Percentiles rank a stretch among this genome's conserved stretches.
Conservation (phyloP, 2,888 invertebrate species). For the Thereva unica region DNA sequence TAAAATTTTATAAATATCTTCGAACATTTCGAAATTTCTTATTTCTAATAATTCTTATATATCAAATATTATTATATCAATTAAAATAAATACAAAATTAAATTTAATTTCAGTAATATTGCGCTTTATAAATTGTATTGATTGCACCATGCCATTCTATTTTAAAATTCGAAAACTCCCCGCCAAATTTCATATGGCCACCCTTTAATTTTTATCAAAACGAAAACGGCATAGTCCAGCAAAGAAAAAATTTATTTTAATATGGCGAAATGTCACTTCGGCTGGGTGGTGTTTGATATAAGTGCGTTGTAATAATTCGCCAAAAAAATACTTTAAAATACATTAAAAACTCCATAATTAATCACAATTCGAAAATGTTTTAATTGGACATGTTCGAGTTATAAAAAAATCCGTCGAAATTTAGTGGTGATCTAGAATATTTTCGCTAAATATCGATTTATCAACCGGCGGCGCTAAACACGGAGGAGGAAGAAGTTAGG, state of each 20-base stretch:
- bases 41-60: too few species aligned
- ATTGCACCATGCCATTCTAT: too few species aligned
- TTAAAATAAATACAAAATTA: too few species aligned
- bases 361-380: background rate
- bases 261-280: slow-evolving; percentile 29
- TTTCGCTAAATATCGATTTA: slow-evolving; percentile 24
- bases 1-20: too few species aligned
- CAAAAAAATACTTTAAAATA: background rate
- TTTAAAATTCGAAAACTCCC: too few species aligned
- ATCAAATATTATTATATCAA: too few species aligned
- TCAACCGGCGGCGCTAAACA: slow-evolving; percentile 16
- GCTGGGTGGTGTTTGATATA: slow-evolving; percentile 13
- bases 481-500: slow-evolving; percentile 2
- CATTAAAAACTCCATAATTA: slow-evolving; percentile 2
- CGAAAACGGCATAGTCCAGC: too few species aligned
- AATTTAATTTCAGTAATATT: too few species aligned
- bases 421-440: background rate
- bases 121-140: too few species aligned
- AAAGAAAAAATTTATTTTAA: slow-evolving; percentile 2
- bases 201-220: too few species aligned
- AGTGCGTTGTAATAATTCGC: slow-evolving; percentile 8
- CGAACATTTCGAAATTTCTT: too few species aligned
- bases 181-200: too few species aligned
- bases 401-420: background rate
- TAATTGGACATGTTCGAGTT: background rate